Percentiles rank a stretch among this genome's conserved stretches.
Evolutionary conservation across 2,113 vertebrate genomes (phyloP).

Genomic region (Xenopus laevis): DNA sequence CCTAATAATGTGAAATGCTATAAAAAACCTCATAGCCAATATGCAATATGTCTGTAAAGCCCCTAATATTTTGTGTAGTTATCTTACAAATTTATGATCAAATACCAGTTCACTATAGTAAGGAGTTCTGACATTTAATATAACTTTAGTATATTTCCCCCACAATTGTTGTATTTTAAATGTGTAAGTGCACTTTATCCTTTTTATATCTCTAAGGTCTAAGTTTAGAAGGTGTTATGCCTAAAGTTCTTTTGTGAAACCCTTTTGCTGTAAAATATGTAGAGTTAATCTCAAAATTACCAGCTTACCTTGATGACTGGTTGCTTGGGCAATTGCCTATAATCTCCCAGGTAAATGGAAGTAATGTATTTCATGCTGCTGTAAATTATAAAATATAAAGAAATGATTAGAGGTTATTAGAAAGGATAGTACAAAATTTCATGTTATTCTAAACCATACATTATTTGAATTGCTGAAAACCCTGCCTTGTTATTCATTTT

Average conservation of each 20-base stretch:
- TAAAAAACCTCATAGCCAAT: too few species aligned
- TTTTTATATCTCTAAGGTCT: not conserved
- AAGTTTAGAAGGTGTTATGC: not conserved
- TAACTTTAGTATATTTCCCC: too few species aligned
- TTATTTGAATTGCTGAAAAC: conserved; percentile 10
- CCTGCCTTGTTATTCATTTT: not conserved
- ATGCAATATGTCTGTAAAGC: too few species aligned
- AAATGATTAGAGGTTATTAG: conserved; percentile 31
- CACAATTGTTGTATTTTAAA: too few species aligned
- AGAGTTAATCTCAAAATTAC: conserved; percentile 33
- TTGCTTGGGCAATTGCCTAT: conserved; percentile 5
- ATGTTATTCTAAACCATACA: conserved; percentile 17
- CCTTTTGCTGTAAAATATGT: conserved; percentile 25
- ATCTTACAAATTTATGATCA: too few species aligned
- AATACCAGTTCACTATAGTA: too few species aligned
- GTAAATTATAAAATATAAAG: conserved; percentile 25
- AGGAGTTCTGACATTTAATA: too few species aligned
- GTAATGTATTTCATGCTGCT: conserved; percentile 18
- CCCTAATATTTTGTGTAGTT: too few species aligned
- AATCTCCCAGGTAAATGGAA: conserved; percentile 10
- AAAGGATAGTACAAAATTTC: conserved; percentile 12
- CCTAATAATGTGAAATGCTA: too few species aligned
- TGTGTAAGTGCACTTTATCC: not conserved
- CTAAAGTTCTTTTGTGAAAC: conserved; percentile 21
- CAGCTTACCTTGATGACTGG: conserved; percentile 14